These are phyloP conservation scores for human DNA, from an alignment of 2,113 vertebrate species.

Conservation along the genomic window GRCh38 chr4:81813501-81814000, in stretches of 20 bases:
- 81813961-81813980: background rate
- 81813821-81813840: background rate
- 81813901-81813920: background rate
- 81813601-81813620: background rate
- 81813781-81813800: background rate
- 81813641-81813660: background rate
- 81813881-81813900: background rate
- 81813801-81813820: background rate
- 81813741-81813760: background rate
- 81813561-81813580: background rate
- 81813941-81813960: background rate
- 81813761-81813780: background rate
- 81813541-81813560: background rate
- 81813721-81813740: background rate
- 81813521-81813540: background rate
- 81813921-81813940: background rate
- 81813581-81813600: background rate
- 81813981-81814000: background rate
- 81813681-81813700: slow-evolving; percentile 1
- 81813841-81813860: background rate
- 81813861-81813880: background rate
- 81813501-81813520: background rate
- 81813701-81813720: background rate
- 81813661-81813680: background rate
- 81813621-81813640: background rate